phyloP scores from a whole-genome alignment of 2,888 invertebrate genomes.

The Tinea pellionella region DNA sequence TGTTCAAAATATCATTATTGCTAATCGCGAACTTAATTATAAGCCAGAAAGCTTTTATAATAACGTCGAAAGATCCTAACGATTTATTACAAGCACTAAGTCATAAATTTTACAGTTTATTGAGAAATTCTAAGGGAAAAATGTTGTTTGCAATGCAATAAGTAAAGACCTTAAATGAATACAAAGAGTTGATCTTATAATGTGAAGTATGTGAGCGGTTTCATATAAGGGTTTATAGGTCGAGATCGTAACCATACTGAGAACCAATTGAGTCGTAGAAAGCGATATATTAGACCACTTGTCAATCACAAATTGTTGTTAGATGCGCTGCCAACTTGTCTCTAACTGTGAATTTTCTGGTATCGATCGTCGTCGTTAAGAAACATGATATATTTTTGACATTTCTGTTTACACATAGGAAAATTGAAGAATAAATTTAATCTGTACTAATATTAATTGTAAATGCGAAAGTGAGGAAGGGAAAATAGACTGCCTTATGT shows the following conservation, averaged over 20 bases:
- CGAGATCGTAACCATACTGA: slow-evolving; percentile 9
- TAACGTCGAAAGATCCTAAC: neutral
- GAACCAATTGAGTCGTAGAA: slow-evolving; percentile 16
- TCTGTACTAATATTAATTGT: too few relatives aligned
- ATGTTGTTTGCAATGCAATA: neutral
- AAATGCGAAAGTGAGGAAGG: too few relatives aligned
- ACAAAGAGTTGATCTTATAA: neutral
- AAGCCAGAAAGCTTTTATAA: slow-evolving; percentile 4
- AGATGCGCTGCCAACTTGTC: slow-evolving; percentile 5
- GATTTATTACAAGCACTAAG: neutral
- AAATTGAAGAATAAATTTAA: too few relatives aligned
- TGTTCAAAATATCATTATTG: slow-evolving; percentile 9
- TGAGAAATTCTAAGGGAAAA: neutral
- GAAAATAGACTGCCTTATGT: too few relatives aligned
- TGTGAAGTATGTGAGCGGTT: neutral
- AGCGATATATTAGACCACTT: slow-evolving; percentile 15
- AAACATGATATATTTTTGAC: too few relatives aligned
- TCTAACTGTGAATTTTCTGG: neutral
- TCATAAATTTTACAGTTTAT: neutral
- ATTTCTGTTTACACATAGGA: too few relatives aligned
- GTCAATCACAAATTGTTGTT: slow-evolving; percentile 11
- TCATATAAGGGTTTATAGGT: slow-evolving; percentile 16
- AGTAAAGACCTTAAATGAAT: neutral
- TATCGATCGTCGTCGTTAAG: too few relatives aligned
- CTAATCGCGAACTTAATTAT: slow-evolving; percentile 10